Percentiles rank a stretch among this genome's conserved stretches.
Conservation (phyloP, 2,113 vertebrate genomes). For the Ophthalmolycus amberensis region DNA sequence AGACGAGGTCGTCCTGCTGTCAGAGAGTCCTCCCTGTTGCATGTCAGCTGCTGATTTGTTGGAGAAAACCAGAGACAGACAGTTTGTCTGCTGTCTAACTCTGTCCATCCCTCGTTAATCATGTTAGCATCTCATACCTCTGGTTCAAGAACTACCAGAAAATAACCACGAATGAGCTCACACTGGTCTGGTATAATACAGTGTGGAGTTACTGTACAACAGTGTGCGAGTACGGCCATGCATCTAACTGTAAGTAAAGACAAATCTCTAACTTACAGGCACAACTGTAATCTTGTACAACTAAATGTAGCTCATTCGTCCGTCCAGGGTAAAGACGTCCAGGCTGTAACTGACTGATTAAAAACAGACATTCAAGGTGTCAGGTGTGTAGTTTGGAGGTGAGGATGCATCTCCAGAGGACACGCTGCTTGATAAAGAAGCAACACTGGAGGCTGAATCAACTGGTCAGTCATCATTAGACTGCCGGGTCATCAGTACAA, state of each 20-base stretch:
- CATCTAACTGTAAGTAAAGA: neutral
- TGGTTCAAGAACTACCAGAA: neutral
- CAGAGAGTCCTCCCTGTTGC: constrained; percentile 14
- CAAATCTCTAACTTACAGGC: neutral
- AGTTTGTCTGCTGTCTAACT: constrained; percentile 5
- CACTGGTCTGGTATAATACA: neutral
- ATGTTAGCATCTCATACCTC: neutral
- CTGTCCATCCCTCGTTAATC: neutral
- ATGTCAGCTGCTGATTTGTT: constrained; percentile 25
- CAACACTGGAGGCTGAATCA: neutral
- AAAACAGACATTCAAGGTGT: neutral
- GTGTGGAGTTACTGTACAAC: neutral
- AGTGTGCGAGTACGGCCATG: neutral
- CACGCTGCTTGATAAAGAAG: neutral
- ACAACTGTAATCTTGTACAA: no score
- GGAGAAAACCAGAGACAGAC: neutral
- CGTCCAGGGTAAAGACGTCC: neutral
- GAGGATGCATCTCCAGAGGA: no score
- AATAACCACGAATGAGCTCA: neutral
- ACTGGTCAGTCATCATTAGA: neutral
- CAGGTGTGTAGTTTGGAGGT: neutral
- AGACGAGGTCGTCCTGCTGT: neutral
- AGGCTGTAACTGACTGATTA: neutral
- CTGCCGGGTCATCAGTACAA: neutral
- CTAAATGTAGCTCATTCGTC: neutral